phyloP scores from a whole-genome alignment of 2,888 invertebrate species.

The Drosophila nr. fundita region DNA sequence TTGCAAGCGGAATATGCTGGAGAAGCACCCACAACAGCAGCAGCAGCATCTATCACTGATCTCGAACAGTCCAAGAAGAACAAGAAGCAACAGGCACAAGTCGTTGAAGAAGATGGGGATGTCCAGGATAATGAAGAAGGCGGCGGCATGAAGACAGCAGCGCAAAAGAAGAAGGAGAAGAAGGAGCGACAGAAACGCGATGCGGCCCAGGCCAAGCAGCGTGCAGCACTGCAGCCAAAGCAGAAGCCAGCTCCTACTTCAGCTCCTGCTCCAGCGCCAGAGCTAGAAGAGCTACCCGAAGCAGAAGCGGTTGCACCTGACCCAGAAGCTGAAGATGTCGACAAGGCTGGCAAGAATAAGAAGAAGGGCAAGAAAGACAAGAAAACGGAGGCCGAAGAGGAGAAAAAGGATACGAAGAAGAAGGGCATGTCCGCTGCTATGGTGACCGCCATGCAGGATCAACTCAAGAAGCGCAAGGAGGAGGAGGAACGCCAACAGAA shows the following conservation, averaged over 20 bases:
- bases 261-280: conserved; percentile 43
- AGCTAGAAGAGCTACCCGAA: conserved; percentile 29
- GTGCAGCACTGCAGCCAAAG: conserved; percentile 83
- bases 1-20: conserved; percentile 91
- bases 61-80: conserved; percentile 81
- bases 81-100: conserved; percentile 64
- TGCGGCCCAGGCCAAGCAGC: conserved; percentile 86
- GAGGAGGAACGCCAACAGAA: conserved; percentile 91
- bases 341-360: conserved; percentile 83
- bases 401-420: conserved; percentile 86
- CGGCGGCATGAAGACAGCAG: conserved; percentile 90
- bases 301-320: conserved; percentile 35
- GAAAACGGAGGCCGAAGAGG: conserved; percentile 85
- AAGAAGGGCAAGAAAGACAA: conserved; percentile 85
- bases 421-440: conserved; percentile 93
- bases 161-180: conserved; percentile 95
- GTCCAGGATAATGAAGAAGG: conserved; percentile 86
- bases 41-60: conserved; percentile 14
- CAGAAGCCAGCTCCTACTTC: conserved; percentile 80
- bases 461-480: conserved; percentile 93
- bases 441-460: conserved; percentile 96
- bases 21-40: conserved; percentile 86
- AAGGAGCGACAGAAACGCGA: conserved; percentile 92
- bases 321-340: conserved; percentile 73
- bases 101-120: conserved; percentile 82